Percentiles rank a stretch among this genome's conserved stretches.
These are phyloP conservation scores for Myotis planiceps DNA, from an alignment of 2,797 vertebrate genomes.

Conservation along the genomic window DNA sequence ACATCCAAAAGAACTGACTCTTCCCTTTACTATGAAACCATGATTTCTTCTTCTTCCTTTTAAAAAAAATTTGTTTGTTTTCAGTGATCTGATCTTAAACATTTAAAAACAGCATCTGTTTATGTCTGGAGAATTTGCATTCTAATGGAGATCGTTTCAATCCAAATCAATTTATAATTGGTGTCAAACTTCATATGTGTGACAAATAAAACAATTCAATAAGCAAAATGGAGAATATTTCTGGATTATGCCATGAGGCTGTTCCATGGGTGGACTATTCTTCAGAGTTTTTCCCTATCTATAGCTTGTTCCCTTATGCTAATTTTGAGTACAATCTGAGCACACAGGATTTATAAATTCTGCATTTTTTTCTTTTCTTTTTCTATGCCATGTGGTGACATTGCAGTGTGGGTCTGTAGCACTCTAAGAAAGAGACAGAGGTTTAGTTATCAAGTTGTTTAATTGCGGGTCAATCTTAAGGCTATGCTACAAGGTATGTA, in stretches of 20 bases:
- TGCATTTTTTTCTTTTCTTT: background rate
- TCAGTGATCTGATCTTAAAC: background rate
- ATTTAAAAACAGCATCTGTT: background rate
- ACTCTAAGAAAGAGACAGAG: background rate
- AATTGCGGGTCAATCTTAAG: slow-evolving; percentile 28
- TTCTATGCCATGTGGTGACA: background rate
- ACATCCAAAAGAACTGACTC: background rate
- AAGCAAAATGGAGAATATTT: background rate
- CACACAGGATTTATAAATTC: background rate
- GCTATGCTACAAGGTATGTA: background rate
- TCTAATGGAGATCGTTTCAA: background rate
- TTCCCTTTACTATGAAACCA: background rate
- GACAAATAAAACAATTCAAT: background rate
- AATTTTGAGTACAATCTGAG: background rate
- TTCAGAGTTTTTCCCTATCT: background rate
- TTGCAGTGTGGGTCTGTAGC: background rate
- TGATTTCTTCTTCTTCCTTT: background rate
- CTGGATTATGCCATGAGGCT: background rate
- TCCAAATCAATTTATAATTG: background rate
- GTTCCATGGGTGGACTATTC: background rate
- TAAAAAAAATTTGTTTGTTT: background rate
- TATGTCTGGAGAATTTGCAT: background rate
- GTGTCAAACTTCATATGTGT: background rate
- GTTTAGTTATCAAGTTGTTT: background rate
- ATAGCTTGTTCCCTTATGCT: background rate